Percentiles rank a stretch among this genome's conserved stretches.
Conservation (phyloP, 2,797 vertebrate species). For the Lerista edwardsae region DNA sequence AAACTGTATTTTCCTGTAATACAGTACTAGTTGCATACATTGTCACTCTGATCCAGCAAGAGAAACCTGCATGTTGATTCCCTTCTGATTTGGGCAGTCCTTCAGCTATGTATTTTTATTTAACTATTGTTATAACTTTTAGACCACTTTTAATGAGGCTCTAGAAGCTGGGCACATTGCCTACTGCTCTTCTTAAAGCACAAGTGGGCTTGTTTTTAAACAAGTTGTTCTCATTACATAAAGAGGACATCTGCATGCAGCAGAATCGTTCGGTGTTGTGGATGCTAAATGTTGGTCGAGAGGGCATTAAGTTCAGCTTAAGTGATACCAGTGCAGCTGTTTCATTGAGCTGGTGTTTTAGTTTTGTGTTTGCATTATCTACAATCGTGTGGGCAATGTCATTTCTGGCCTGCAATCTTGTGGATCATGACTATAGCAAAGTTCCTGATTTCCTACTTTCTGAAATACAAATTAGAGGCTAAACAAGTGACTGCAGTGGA, state of each 20-base stretch:
- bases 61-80: background rate
- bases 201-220: background rate
- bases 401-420: background rate
- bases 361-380: background rate
- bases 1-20: background rate
- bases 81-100: background rate
- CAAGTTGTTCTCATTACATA: background rate
- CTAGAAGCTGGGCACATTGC: background rate
- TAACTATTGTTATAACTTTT: background rate
- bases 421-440: background rate
- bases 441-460: background rate
- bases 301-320: background rate
- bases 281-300: background rate
- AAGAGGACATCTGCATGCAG: background rate
- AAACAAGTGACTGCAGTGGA: background rate
- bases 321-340: background rate
- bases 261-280: background rate
- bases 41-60: background rate
- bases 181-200: background rate
- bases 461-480: background rate
- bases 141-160: background rate
- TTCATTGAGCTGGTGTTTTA: background rate
- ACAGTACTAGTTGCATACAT: background rate
- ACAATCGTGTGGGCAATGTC: background rate
- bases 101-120: background rate